These are phyloP conservation scores for Stomatorhinus ivindoensis DNA, from an alignment of 2,113 vertebrate species.

Conservation along the genomic window DNA sequence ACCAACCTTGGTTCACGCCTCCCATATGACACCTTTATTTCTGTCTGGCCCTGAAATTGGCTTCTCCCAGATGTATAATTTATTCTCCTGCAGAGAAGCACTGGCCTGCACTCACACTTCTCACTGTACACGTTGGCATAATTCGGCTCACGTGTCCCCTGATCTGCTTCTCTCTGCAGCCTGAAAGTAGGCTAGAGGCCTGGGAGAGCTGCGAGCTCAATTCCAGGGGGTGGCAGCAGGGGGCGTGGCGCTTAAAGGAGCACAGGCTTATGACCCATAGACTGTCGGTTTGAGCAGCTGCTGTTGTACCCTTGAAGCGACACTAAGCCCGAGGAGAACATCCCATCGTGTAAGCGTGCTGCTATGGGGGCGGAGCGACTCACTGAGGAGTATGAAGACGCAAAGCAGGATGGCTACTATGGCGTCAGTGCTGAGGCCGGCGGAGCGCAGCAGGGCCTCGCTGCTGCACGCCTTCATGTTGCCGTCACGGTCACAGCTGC, in stretches of 20 bases:
- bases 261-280: background rate
- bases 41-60: background rate
- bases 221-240: background rate
- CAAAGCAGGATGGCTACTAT: constrained; percentile 91
- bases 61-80: background rate
- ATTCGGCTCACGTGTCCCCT: background rate
- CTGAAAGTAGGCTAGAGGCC: background rate
- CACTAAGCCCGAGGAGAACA: background rate
- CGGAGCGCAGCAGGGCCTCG: constrained; percentile 77
- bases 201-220: background rate
- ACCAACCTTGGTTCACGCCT: background rate
- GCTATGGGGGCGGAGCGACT: constrained; percentile 44
- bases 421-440: constrained; percentile 90
- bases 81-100: background rate
- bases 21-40: constrained; percentile 1
- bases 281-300: background rate
- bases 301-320: background rate
- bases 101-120: background rate
- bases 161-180: background rate
- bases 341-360: background rate
- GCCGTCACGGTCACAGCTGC: constrained; percentile 84
- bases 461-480: constrained; percentile 89
- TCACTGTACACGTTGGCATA: background rate
- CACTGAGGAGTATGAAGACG: constrained; percentile 86
- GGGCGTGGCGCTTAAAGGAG: background rate